A percentile compares a stretch with the other conserved stretches of the same genome.
Evolutionary conservation across 2,797 vertebrate genomes (phyloP).

Genomic region (Onychomys torridus): DNA sequence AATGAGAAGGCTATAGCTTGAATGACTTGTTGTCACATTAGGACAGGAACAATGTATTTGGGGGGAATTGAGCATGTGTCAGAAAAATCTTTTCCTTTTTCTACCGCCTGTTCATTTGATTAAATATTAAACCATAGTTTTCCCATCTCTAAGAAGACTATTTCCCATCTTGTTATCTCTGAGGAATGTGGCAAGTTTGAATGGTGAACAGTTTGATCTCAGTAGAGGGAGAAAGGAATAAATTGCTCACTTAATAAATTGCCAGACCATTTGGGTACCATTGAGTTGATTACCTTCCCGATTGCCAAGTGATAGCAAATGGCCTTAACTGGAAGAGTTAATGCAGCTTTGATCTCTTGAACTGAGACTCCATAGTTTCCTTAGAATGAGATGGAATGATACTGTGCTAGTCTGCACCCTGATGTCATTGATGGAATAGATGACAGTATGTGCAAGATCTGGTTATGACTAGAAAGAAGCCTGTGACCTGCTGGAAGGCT

Average conservation of each 20-base stretch:
- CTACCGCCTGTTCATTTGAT: background rate
- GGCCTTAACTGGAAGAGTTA: conserved; percentile 72
- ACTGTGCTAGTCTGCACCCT: background rate
- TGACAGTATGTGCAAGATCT: background rate
- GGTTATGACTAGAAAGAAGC: background rate
- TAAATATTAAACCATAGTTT: conserved; percentile 48
- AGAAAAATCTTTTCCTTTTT: background rate
- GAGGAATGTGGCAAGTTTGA: conserved; percentile 69
- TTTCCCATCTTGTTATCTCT: conserved; percentile 61
- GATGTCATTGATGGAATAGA: background rate
- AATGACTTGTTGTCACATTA: conserved; percentile 18
- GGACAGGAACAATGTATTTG: background rate
- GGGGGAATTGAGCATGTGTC: background rate
- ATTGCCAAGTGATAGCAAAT: conserved; percentile 72
- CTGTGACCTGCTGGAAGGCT: background rate
- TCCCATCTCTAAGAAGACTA: conserved; percentile 43
- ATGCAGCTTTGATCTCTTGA: conserved; percentile 78
- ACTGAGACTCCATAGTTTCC: conserved; percentile 63
- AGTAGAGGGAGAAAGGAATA: conserved; percentile 73
- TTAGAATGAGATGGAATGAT: conserved; percentile 61
- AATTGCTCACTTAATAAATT: conserved; percentile 82
- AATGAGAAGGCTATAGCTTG: background rate
- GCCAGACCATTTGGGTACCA: conserved; percentile 76
- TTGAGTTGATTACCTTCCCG: conserved; percentile 79
- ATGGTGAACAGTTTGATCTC: conserved; percentile 72